These are phyloP conservation scores for Typhlichthys subterraneus DNA, from an alignment of 2,797 vertebrate genomes.

Conservation along the genomic window DNA sequence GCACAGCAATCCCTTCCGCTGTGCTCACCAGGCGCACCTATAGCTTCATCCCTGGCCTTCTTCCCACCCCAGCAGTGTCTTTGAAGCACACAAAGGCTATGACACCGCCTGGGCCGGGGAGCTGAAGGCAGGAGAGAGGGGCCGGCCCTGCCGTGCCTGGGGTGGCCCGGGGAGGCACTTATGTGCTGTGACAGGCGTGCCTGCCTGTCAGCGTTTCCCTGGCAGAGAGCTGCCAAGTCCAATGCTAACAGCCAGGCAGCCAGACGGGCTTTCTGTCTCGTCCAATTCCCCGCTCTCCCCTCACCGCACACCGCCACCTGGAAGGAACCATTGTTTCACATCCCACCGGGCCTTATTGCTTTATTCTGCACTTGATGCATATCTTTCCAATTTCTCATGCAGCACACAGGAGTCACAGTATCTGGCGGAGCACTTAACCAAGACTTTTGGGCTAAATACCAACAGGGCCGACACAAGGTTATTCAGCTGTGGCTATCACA, in stretches of 20 bases:
- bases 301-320: slow-evolving; percentile 64
- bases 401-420: slow-evolving; percentile 33
- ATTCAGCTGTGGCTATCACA: slow-evolving; percentile 19
- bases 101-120: slow-evolving; percentile 37
- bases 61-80: slow-evolving; percentile 49
- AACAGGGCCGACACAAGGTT: slow-evolving; percentile 20
- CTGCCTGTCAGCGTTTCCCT: slow-evolving; percentile 72
- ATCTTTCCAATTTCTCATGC: slow-evolving; percentile 47
- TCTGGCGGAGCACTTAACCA: slow-evolving; percentile 37
- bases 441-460: slow-evolving; percentile 26
- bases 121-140: slow-evolving; percentile 33
- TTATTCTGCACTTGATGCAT: slow-evolving; percentile 53
- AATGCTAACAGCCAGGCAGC: slow-evolving; percentile 69
- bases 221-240: slow-evolving; percentile 74
- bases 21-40: neutral
- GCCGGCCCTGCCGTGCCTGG: slow-evolving; percentile 51
- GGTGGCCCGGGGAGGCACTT: slow-evolving; percentile 60
- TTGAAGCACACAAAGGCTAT: slow-evolving; percentile 43
- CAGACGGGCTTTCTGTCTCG: slow-evolving; percentile 71
- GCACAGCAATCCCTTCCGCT: neutral
- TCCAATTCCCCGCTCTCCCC: slow-evolving; percentile 64
- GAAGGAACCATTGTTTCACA: slow-evolving; percentile 65
- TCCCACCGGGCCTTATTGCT: slow-evolving; percentile 55
- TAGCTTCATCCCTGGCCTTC: slow-evolving; percentile 29
- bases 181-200: slow-evolving; percentile 70